Base-by-base conservation (phyloP, 1,140 invertebrate species). In the Drosophila rhopaloa region DNA sequence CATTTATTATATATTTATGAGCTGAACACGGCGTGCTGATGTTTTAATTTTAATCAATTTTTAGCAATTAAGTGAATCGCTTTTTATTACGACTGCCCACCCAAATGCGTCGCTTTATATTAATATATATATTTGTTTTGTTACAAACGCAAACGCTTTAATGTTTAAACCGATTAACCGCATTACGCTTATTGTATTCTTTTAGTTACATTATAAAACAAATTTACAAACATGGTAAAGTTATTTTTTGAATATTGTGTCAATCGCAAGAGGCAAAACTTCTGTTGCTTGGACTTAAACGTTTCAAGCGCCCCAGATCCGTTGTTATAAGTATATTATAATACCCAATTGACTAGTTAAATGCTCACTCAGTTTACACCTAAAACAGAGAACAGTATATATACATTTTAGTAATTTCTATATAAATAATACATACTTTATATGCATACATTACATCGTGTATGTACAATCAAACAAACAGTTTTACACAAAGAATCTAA, bases 401-500 rank as follows among this genome's bases (percentile, higher is more conserved):
- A 73, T 75, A 68, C 53, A 81, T 78, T 73, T 65, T 70, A 68
- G 63, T 67, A 46, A 72, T 71, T 65, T 71, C 51, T 76, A 79
- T 63, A 80, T 85, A 55, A 78, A 80, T 78, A 78, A 77, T 62
- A 81, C 71, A 72, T 72, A 68, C 68, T 59, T 86, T 71, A 71
- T 71, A 71, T 71, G 68, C 68, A 71, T 71, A 71, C 68, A 71
- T 50, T 43, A 50, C 53, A 88, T 81, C 80, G 76, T 83, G 73
- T 88, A 88, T 89, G 72, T 86, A 79, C 79, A 66, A 78, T 55
- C 57, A 75, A 66, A 60, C 59, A 66, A 72, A 60, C 63, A 70
- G 55, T 81, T 86, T 74, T 74, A 85, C 89, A 91, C 84, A 50
- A 82, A 91, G 81, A 89, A 91, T 92, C 91, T 92, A 92, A 92